Evolutionary conservation across 2,113 vertebrate genomes (phyloP), one percentile per base, ranked within the genome.

Genomic region (Nothocercus nigrocapillus): DNA sequence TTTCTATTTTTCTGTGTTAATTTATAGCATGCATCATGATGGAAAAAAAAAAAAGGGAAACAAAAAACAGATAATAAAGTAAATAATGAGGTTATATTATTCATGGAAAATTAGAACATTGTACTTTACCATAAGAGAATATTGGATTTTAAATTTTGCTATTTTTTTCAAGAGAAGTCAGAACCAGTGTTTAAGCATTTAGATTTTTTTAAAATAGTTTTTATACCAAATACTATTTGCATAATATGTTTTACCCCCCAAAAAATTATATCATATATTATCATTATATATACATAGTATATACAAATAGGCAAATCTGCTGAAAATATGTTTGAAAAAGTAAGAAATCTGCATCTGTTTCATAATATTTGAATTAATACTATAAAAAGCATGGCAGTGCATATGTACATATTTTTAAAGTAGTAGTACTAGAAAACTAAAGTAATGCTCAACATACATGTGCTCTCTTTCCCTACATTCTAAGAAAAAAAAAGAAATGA

Each of bases 1-100:
- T 88, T 88, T 90, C 15, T 90, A 12, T 20, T 86, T 88, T 88
- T 72, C 42, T 30, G 4, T 75, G 22, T 64, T 84, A 83, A 61
- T 83, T 91, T 42, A 38, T 76, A 68, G 16, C 4, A 69, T 1
- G 2, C 70, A 32, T n/a, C 18, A 27, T 20, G 70, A 81, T 61
- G 69, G 88, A 82, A 62, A 93, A 79, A 38, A 11, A 77, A 83
- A 2, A 21, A 59, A 63, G 81, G 34, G 12, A 81, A 83, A 2
- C 19, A 64, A 67, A 4, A 22, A 4, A 36, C 20, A 78, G 59
- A 78, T 88, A 85, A 86, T 56, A 75, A 6, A 45, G 7, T 88
- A 53, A 96, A 84, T 56, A 91, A 53, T 0, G 5, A 82, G 44
- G 11, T 45, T 9, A 81, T 28, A 64, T 61, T 74, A 62, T 63